Percentiles rank a stretch among this genome's conserved stretches.
These are phyloP conservation scores for Chlorodrepanis virens DNA, from an alignment of 2,113 vertebrate genomes.

Conservation along the genomic window DNA sequence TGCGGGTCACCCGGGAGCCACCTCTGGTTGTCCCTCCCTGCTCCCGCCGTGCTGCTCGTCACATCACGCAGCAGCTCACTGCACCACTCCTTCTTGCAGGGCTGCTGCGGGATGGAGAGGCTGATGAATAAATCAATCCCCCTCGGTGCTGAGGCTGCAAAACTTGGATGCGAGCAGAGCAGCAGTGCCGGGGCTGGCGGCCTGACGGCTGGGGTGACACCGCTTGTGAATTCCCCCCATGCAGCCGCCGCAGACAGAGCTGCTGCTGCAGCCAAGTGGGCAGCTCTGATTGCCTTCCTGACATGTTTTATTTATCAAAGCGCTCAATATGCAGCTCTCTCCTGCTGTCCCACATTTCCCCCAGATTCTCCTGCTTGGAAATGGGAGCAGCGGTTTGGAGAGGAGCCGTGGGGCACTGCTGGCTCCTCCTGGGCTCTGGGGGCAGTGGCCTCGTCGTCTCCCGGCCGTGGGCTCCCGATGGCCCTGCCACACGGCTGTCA, in stretches of 20 bases:
- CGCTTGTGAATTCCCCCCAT: neutral
- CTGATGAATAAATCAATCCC: constrained; percentile 63
- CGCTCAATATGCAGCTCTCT: neutral
- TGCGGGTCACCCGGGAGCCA: neutral
- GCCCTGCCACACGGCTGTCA: neutral
- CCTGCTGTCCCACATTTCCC: constrained; percentile 4
- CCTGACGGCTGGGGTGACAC: neutral
- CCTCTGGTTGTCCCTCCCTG: neutral
- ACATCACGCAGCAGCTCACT: neutral
- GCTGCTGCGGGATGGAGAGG: constrained; percentile 9
- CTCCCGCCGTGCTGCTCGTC: neutral
- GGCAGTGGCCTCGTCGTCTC: fast-evolving
- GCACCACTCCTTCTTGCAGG: constrained; percentile 16
- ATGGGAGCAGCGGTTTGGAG: neutral
- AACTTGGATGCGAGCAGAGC: neutral
- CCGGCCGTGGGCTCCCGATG: neutral
- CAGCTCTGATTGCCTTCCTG: constrained; percentile 31
- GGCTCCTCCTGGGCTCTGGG: neutral
- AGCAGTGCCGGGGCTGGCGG: neutral
- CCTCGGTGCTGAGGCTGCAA: constrained; percentile 42
- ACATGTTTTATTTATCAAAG: constrained; percentile 61
- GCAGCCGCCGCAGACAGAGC: neutral
- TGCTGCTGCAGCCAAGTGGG: constrained; percentile 17
- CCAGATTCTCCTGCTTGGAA: neutral
- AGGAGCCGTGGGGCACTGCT: neutral